Evolutionary conservation across 2,113 vertebrate species (phyloP).

Genomic region (Pyxicephalus adspersus): DNA sequence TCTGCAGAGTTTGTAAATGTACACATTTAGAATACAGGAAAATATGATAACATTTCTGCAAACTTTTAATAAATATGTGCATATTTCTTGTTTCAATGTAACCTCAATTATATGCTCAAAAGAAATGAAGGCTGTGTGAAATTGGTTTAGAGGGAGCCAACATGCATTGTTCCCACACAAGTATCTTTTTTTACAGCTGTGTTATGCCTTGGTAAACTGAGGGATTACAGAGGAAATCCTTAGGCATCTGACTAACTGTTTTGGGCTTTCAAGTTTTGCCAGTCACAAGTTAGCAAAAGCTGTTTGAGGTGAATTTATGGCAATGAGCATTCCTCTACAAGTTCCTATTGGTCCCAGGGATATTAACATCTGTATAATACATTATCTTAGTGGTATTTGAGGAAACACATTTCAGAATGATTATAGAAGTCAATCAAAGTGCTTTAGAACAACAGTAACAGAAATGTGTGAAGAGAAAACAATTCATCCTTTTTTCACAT

Average conservation of each 20-base stretch:
- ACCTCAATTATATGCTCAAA: not conserved
- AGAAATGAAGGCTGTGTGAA: conserved; percentile 17
- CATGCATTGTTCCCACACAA: not conserved
- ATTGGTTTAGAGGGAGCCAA: conserved; percentile 6
- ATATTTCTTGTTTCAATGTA: conserved; percentile 21
- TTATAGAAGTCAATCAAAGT: no score
- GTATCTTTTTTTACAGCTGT: conserved; percentile 24
- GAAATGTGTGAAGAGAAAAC: no score
- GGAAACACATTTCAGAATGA: not conserved
- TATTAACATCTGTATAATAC: not conserved
- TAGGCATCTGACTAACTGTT: conserved; percentile 54
- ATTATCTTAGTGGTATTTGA: not conserved
- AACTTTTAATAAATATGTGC: conserved; percentile 6
- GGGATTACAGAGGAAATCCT: conserved; percentile 35
- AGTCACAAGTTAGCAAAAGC: conserved; percentile 32
- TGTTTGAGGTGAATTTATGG: conserved; percentile 42
- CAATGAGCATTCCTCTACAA: not conserved
- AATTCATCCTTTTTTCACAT: no score
- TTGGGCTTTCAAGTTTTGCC: conserved; percentile 46
- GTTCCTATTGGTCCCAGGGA: conserved; percentile 1
- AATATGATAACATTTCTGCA: not conserved
- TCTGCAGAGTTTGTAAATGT: not conserved
- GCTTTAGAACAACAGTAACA: no score
- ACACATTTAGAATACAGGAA: conserved; percentile 2
- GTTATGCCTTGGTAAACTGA: conserved; percentile 52